Conservation (phyloP, 2,797 vertebrate species). For the Synanceia verrucosa region DNA sequence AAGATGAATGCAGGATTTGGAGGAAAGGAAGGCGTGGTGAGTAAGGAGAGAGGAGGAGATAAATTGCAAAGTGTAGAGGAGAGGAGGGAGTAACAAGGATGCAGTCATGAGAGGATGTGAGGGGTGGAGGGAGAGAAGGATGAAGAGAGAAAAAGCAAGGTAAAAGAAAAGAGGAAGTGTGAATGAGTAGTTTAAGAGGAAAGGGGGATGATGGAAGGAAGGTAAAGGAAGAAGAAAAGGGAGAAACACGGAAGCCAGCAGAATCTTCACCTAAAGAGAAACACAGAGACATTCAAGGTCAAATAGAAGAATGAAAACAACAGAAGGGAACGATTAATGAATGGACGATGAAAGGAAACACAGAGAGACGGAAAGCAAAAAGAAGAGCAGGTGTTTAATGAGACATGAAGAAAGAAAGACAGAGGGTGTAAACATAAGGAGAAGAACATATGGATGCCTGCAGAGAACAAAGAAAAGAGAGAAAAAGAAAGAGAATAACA, state of each 20-base stretch:
- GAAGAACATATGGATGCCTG: slow-evolving; percentile 6
- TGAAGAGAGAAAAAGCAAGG: neutral
- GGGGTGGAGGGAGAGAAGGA: no score
- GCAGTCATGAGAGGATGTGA: neutral
- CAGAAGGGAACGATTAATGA: neutral
- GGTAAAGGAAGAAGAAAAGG: neutral
- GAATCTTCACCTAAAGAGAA: neutral
- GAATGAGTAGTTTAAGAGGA: neutral
- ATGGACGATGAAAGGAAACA: neutral
- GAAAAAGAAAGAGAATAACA: slow-evolving; percentile 10
- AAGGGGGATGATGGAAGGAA: neutral
- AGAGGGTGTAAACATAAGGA: neutral
- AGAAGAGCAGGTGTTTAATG: slow-evolving; percentile 23
- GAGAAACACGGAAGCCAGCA: neutral
- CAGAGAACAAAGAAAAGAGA: slow-evolving; percentile 27
- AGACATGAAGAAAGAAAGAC: slow-evolving; percentile 23
- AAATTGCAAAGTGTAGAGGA: no score
- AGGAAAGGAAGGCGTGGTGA: neutral
- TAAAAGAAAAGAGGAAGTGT: neutral
- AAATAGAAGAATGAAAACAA: neutral
- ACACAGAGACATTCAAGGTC: neutral
- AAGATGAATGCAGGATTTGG: neutral
- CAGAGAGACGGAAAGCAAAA: neutral
- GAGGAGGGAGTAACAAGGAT: neutral
- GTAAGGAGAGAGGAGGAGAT: neutral